Evolutionary conservation across 2,113 vertebrate species (phyloP).

Genomic region (Nyctibius bracteatus): DNA sequence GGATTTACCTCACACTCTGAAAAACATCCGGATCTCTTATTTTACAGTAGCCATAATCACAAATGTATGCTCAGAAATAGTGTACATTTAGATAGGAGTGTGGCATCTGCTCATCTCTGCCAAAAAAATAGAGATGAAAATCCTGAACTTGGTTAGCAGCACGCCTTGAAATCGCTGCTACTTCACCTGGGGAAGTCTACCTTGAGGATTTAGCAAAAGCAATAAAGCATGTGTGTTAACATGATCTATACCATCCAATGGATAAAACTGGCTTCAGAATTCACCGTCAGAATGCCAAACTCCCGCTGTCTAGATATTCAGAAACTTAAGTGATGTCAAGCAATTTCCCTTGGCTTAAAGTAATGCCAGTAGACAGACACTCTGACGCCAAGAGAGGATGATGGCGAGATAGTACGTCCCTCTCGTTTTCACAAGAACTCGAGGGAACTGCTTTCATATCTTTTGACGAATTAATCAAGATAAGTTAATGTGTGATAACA

Average conservation of each 20-base stretch:
- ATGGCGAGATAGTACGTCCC: constrained; percentile 52
- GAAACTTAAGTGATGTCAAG: constrained; percentile 53
- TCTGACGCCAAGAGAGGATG: constrained; percentile 60
- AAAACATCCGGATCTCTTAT: neutral
- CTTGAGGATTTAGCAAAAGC: neutral
- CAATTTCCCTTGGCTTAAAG: constrained; percentile 60
- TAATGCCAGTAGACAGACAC: constrained; percentile 58
- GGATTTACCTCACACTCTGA: neutral
- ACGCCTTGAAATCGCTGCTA: neutral
- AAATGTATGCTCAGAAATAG: neutral
- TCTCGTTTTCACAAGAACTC: constrained; percentile 55
- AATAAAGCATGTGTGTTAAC: neutral
- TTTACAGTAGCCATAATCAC: neutral
- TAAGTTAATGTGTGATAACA: constrained; percentile 59
- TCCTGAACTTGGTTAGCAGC: neutral
- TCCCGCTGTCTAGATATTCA: neutral
- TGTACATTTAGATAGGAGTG: neutral
- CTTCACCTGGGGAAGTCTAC: constrained; percentile 12
- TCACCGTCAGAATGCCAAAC: constrained; percentile 13
- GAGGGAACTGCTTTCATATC: constrained; percentile 20
- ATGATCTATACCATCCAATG: neutral
- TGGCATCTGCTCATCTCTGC: neutral
- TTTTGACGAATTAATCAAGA: constrained; percentile 56
- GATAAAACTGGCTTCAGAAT: neutral
- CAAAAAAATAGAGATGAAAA: neutral